These are phyloP conservation scores for Catharus fuscescens DNA, from an alignment of 2,113 vertebrate species.

Conservation along the genomic window DNA sequence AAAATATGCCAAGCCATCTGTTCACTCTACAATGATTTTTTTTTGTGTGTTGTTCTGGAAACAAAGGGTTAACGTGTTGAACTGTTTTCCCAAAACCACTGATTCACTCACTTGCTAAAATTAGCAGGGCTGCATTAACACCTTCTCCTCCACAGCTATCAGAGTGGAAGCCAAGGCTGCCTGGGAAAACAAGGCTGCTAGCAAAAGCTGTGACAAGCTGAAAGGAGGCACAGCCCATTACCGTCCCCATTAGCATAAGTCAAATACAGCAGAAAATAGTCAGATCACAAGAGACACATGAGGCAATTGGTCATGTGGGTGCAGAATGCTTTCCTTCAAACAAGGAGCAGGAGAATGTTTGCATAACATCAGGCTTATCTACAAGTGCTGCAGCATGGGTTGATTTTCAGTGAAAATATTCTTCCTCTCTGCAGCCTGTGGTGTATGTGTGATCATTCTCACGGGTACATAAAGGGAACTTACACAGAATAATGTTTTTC, in stretches of 20 bases:
- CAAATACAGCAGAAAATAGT: not conserved
- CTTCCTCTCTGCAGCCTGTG: not conserved
- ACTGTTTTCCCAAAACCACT: slow-evolving; percentile 1
- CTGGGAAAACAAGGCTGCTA: not conserved
- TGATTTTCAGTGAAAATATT: not conserved
- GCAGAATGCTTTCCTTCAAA: not conserved
- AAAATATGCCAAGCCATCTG: slow-evolving; percentile 52
- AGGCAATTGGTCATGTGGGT: not conserved
- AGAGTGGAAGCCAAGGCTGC: not conserved
- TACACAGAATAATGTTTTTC: not conserved
- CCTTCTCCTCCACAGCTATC: not conserved
- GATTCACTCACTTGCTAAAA: slow-evolving; percentile 40
- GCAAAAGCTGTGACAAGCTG: slow-evolving; percentile 32
- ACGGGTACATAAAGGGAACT: not conserved
- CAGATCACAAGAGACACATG: not conserved
- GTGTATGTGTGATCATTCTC: not conserved
- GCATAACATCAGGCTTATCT: not conserved
- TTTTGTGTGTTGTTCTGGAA: not conserved
- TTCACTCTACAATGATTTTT: not conserved
- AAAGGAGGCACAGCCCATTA: not conserved
- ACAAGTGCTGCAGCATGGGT: not conserved
- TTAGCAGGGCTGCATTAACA: slow-evolving; percentile 28
- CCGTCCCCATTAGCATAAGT: not conserved
- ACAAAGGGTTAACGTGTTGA: slow-evolving; percentile 27
- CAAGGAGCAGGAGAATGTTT: not conserved